Evolutionary conservation across 2,113 vertebrate species (phyloP).

Genomic region (Mesocricetus auratus): DNA sequence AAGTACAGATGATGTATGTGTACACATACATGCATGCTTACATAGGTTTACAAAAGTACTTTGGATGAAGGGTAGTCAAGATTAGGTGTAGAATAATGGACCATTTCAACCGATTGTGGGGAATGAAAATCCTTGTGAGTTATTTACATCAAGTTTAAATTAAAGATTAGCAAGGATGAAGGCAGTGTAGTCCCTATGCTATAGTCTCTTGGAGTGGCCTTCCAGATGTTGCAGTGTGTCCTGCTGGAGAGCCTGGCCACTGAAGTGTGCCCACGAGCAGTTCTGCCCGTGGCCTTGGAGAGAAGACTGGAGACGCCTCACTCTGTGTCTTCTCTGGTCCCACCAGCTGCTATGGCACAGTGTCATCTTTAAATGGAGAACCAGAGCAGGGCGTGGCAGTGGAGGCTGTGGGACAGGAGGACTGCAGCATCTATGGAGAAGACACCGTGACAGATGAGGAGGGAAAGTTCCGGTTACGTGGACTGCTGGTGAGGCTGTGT

Average conservation of each 20-base stretch:
- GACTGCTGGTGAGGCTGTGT: conserved; percentile 92
- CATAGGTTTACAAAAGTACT: background rate
- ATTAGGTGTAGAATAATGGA: background rate
- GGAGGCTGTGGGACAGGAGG: conserved; percentile 94
- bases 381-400: conserved; percentile 95
- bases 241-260: too few species aligned
- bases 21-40: rapidly evolving
- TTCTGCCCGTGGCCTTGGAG: rapidly evolving
- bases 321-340: background rate
- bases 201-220: background rate
- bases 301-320: rapidly evolving
- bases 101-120: background rate
- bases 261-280: rapidly evolving
- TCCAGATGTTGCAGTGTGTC: rapidly evolving
- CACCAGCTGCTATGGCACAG: conserved; percentile 94
- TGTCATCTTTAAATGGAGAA: conserved; percentile 96
- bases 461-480: conserved; percentile 95
- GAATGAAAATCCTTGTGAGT: background rate
- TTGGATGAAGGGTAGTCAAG: background rate
- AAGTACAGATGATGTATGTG: rapidly evolving
- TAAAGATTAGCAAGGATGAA: background rate
- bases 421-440: conserved; percentile 96
- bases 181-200: background rate
- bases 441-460: conserved; percentile 97
- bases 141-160: conserved; percentile 23